These are phyloP conservation scores for Paedocypris sp. DNA, from an alignment of 2,113 vertebrate species.

Conservation along the genomic window DNA sequence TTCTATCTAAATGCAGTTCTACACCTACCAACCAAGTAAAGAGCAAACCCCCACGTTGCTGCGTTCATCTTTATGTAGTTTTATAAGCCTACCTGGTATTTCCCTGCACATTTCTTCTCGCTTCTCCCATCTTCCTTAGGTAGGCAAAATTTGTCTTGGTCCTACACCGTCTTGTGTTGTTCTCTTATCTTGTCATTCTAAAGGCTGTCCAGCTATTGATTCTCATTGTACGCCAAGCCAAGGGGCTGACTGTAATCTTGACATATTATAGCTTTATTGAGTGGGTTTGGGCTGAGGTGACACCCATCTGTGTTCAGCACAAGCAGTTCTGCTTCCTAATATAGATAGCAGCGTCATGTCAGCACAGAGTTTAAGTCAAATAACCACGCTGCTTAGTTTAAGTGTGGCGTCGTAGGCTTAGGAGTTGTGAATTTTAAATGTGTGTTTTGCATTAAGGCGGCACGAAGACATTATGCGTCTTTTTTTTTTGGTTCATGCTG, in stretches of 20 bases:
- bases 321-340: background rate
- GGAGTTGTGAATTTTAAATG: too few species aligned
- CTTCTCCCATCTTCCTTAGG: background rate
- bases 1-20: too few species aligned
- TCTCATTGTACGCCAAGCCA: conserved; percentile 17
- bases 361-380: background rate
- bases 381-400: background rate
- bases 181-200: conserved; percentile 35
- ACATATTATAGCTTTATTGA: conserved; percentile 32
- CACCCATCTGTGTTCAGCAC: background rate
- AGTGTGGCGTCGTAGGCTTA: too few species aligned
- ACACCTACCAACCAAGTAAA: too few species aligned
- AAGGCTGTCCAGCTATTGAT: conserved; percentile 33
- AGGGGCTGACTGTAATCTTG: conserved; percentile 25
- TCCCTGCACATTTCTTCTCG: background rate
- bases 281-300: conserved; percentile 15
- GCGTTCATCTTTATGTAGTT: background rate
- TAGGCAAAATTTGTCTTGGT: background rate
- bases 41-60: background rate
- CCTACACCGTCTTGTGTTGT: conserved; percentile 18
- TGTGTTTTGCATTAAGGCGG: too few species aligned
- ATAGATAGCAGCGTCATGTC: background rate
- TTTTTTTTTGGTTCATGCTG: too few species aligned
- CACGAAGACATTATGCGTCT: too few species aligned
- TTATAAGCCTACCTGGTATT: background rate